A percentile compares a stretch with the other conserved stretches of the same genome.
Conservation (phyloP, 1,140 invertebrate genomes). For the Pemphigus obesinymphae region DNA sequence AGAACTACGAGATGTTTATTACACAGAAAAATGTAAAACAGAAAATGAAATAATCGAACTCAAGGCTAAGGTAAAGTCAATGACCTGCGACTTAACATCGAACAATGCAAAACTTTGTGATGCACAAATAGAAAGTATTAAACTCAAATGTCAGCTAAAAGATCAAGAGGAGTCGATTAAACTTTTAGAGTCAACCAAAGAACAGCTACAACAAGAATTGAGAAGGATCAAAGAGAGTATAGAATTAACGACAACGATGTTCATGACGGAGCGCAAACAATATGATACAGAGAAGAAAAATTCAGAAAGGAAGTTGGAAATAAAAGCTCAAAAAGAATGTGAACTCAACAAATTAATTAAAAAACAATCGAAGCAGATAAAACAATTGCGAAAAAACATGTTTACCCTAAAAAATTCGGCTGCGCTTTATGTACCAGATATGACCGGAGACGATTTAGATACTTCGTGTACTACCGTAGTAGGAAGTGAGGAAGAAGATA, state of each 20-base stretch:
- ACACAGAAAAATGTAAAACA: neutral
- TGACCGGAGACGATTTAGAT: too few relatives aligned
- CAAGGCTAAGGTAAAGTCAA: neutral
- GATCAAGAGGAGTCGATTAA: neutral
- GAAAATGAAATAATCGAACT: neutral
- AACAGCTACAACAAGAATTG: neutral
- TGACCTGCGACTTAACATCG: neutral
- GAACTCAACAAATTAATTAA: neutral
- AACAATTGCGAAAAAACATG: neutral
- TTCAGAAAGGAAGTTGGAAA: neutral
- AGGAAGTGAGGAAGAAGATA: too few relatives aligned
- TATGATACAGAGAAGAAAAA: neutral
- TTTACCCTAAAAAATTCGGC: too few relatives aligned
- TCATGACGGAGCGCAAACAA: neutral
- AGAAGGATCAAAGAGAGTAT: neutral
- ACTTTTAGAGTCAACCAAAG: too few relatives aligned
- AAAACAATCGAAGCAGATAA: neutral
- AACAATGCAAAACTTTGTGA: neutral
- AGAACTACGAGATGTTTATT: neutral
- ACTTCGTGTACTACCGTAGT: too few relatives aligned
- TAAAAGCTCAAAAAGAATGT: neutral
- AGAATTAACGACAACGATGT: neutral
- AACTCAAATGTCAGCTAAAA: neutral
- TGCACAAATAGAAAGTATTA: neutral
- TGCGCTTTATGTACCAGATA: too few relatives aligned